Percentiles rank a stretch among this genome's conserved stretches.
Conservation (phyloP, 2,113 vertebrate genomes). For the Dascyllus trimaculatus region DNA sequence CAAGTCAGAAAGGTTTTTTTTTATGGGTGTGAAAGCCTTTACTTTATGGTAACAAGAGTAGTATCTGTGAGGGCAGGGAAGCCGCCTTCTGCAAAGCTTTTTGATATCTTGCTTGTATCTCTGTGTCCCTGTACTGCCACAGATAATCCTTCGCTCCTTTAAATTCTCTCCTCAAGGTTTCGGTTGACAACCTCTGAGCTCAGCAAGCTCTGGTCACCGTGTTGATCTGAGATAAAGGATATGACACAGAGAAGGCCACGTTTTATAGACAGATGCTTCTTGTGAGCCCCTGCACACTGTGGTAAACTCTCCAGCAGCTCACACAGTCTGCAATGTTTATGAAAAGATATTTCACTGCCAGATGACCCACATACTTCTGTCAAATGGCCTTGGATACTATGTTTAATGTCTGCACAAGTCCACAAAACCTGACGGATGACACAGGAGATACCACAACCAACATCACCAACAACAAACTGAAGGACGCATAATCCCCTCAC, state of each 20-base stretch:
- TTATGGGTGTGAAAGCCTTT: slow-evolving; percentile 19
- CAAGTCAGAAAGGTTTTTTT: slow-evolving; percentile 19
- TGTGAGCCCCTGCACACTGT: slow-evolving; percentile 25
- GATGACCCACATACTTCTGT: neutral
- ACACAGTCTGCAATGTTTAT: neutral
- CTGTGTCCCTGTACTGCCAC: slow-evolving; percentile 25
- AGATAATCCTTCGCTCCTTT: slow-evolving; percentile 44
- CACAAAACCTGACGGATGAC: neutral
- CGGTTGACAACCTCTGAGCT: slow-evolving; percentile 19
- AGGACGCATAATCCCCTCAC: neutral
- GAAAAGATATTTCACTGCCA: slow-evolving; percentile 18
- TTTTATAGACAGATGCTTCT: slow-evolving; percentile 19
- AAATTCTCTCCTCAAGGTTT: slow-evolving; percentile 33
- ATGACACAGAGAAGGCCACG: slow-evolving; percentile 25
- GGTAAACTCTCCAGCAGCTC: neutral
- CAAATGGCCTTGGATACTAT: neutral
- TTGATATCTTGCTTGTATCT: slow-evolving; percentile 38
- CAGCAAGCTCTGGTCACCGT: slow-evolving; percentile 31
- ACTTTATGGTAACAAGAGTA: slow-evolving; percentile 18
- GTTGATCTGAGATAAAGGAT: slow-evolving; percentile 31
- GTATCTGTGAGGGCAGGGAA: slow-evolving; percentile 6
- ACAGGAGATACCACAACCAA: neutral
- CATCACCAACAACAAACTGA: slow-evolving; percentile 14
- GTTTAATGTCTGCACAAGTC: neutral
- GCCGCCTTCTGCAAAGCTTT: slow-evolving; percentile 7